phyloP scores from a whole-genome alignment of 2,113 vertebrate species.

The Morone chrysops region DNA sequence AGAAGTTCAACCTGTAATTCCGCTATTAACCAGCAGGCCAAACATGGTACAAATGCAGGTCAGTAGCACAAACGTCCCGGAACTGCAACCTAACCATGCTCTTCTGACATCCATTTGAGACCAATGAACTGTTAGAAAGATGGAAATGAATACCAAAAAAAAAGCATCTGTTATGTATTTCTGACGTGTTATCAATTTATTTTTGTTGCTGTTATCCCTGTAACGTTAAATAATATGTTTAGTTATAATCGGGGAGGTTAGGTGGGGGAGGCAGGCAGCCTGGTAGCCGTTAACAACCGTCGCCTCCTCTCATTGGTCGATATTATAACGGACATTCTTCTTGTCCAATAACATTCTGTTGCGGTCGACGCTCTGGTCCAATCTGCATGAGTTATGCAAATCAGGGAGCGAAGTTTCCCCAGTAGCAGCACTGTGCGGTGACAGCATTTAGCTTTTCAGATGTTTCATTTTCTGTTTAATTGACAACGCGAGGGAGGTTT shows the following conservation, averaged over 20 bases:
- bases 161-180: not conserved
- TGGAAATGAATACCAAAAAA: no score
- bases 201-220: not conserved
- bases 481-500: not conserved
- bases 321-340: not conserved
- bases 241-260: not conserved
- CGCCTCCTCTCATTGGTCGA: slow-evolving; percentile 52
- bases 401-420: slow-evolving; percentile 64
- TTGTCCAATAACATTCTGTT: slow-evolving; percentile 61
- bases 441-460: slow-evolving; percentile 42
- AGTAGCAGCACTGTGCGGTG: slow-evolving; percentile 48
- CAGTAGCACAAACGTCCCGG: slow-evolving; percentile 59
- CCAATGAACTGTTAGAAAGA: not conserved
- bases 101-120: not conserved
- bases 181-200: not conserved
- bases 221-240: not conserved
- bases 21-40: slow-evolving; percentile 38
- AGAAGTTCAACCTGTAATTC: slow-evolving; percentile 61
- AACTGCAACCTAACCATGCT: slow-evolving; percentile 1
- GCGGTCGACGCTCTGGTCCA: slow-evolving; percentile 37
- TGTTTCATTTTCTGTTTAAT: slow-evolving; percentile 53
- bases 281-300: not conserved
- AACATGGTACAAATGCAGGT: slow-evolving; percentile 52
- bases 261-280: not conserved
- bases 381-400: slow-evolving; percentile 67